phyloP scores from a whole-genome alignment of 1,140 invertebrate genomes.

The Sinella curviseta region DNA sequence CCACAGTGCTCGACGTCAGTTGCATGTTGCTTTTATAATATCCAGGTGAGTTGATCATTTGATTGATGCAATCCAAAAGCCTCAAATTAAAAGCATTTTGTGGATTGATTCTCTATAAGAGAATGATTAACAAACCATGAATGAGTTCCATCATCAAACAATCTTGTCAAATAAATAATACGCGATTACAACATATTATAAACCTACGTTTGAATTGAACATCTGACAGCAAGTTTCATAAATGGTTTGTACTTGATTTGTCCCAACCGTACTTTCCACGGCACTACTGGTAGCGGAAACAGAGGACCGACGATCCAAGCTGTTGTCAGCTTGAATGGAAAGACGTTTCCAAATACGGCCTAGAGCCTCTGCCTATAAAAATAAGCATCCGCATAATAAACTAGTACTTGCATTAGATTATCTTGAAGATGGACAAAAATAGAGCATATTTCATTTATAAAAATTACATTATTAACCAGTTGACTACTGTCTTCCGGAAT shows the following conservation, averaged over 20 bases:
- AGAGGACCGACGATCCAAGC: too few species aligned
- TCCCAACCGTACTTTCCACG: neutral
- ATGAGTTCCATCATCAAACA: neutral
- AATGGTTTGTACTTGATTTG: slow-evolving; percentile 16
- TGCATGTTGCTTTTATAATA: slow-evolving; percentile 39
- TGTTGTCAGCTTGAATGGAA: neutral
- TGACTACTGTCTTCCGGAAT: slow-evolving; percentile 13
- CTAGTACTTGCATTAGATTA: too few species aligned
- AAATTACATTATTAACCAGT: neutral
- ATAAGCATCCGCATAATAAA: too few species aligned
- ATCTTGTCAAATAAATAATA: neutral
- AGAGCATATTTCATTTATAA: too few species aligned
- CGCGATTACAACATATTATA: neutral
- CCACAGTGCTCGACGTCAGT: slow-evolving; percentile 39
- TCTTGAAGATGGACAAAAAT: too few species aligned
- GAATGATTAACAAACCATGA: neutral
- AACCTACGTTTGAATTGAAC: slow-evolving; percentile 26
- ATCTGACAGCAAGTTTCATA: slow-evolving; percentile 28
- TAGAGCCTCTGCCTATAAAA: neutral
- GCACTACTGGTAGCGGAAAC: too few species aligned
- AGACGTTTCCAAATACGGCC: neutral
- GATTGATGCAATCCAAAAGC: slow-evolving; percentile 37
- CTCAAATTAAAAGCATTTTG: slow-evolving; percentile 42
- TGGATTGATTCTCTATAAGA: slow-evolving; percentile 38
- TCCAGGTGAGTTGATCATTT: slow-evolving; percentile 30